Evolutionary conservation across 2,113 vertebrate species (phyloP), one percentile per base, ranked within the genome.

Genomic region (Asarcornis scutulata): DNA sequence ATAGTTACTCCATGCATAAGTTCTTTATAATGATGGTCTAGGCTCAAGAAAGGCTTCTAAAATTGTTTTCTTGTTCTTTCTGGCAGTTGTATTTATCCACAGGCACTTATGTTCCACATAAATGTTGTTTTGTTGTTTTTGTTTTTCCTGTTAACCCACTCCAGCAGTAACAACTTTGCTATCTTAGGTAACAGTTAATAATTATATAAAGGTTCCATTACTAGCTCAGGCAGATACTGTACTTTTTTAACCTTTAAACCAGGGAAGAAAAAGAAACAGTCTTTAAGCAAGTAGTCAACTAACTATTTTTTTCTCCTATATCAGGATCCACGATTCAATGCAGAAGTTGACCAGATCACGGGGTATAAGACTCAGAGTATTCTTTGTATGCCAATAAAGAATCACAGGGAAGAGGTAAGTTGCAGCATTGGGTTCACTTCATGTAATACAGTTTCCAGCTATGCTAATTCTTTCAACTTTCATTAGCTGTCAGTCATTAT

Each of bases 381-480:
- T 94, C 98, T 99, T 67, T 99, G 99, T 95, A 98, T 99, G 98
- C 99, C 99, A 50, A 99, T 99, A 97, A 99, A 99, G 98, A 99
- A 99, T 95, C 99, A 99, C 58, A 98, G 98, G 94, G 98, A 99
- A 32, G 99, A 99, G 98, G 99, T 99, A 97, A 98, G 97, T 89
- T 90, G 34, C 48, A 32, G 22, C 84, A 79, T 21, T 82, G 48
- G 48, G 20, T 80, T 92, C 38, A 42, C 91, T 89, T 92, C 31
- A 46, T 25, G 7, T 88, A 93, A 92, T 36, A 53, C 76, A n/a
- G 20, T 95, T 91, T 96, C 60, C 53, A 89, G 77, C 53, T 77
- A 13, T n/a, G 10, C 25, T 74, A 64, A 66, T 62, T 58, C 42
- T 55, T 91, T 84, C 67, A 91, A 74, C 11, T 68, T 71, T 56